Conservation (phyloP, 2,888 invertebrate genomes). For the Pachycephus smyrnensis region DNA sequence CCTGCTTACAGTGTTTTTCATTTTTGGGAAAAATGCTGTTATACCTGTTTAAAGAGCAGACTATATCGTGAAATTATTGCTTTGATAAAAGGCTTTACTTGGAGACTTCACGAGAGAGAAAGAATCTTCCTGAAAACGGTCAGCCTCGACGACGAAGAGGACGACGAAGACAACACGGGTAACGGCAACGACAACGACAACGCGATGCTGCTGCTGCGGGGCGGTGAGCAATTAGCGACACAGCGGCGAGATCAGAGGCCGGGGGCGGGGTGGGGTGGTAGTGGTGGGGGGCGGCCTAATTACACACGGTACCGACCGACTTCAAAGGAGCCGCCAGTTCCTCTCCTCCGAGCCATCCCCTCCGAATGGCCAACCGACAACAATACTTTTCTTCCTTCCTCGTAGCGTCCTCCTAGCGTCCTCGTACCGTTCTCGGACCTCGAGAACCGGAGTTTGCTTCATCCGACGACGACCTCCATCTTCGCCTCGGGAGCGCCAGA, state of each 20-base stretch:
- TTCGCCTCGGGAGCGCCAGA: neutral
- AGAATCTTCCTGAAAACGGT: neutral
- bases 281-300: constrained; percentile 55
- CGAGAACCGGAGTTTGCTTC: neutral
- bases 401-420: constrained; percentile 17
- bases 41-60: neutral
- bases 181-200: constrained; percentile 28
- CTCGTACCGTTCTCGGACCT: neutral
- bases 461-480: neutral
- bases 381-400: constrained; percentile 55
- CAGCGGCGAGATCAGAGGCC: constrained; percentile 63
- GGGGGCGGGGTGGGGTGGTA: constrained; percentile 52
- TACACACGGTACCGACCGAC: constrained; percentile 64
- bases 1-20: neutral
- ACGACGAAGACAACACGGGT: neutral
- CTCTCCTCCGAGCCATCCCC: constrained; percentile 55
- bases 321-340: constrained; percentile 64
- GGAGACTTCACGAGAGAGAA: neutral
- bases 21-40: neutral
- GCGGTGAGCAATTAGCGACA: constrained; percentile 65
- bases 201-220: constrained; percentile 57
- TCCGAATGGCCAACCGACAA: constrained; percentile 51
- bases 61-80: neutral
- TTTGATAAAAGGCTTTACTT: neutral
- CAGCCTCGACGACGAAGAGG: neutral